These are phyloP conservation scores for Apodemus sylvaticus DNA, from an alignment of 2,113 vertebrate genomes.

Conservation along the genomic window DNA sequence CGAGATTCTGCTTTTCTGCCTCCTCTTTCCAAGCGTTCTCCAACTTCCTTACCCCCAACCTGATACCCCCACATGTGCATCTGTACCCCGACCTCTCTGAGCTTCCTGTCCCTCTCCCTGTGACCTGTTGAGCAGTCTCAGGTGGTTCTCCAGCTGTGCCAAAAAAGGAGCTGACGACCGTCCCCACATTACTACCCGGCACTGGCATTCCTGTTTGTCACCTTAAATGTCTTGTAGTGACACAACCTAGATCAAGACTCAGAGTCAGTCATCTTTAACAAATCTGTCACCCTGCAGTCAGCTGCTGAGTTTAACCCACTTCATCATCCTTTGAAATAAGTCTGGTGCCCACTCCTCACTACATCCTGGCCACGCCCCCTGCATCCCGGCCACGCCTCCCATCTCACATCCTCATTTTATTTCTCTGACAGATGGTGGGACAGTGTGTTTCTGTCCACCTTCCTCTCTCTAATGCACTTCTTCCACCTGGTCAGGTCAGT, in stretches of 20 bases:
- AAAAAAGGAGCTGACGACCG: neutral
- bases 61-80: accelerated
- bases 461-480: neutral
- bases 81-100: neutral
- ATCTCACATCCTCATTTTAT: neutral
- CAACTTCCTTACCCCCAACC: too few relatives aligned
- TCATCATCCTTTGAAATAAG: neutral
- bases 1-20: neutral
- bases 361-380: neutral
- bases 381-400: neutral
- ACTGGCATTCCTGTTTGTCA: neutral
- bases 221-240: neutral
- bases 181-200: neutral
- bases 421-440: neutral
- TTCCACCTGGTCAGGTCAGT: neutral
- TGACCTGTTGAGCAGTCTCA: neutral
- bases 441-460: neutral
- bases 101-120: neutral
- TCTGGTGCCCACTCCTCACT: neutral
- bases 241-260: neutral
- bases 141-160: neutral
- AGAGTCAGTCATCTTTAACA: neutral
- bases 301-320: neutral
- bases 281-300: too few relatives aligned
- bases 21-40: neutral